Base-by-base conservation (phyloP, 2,797 vertebrate genomes). In the Xenops minutus region DNA sequence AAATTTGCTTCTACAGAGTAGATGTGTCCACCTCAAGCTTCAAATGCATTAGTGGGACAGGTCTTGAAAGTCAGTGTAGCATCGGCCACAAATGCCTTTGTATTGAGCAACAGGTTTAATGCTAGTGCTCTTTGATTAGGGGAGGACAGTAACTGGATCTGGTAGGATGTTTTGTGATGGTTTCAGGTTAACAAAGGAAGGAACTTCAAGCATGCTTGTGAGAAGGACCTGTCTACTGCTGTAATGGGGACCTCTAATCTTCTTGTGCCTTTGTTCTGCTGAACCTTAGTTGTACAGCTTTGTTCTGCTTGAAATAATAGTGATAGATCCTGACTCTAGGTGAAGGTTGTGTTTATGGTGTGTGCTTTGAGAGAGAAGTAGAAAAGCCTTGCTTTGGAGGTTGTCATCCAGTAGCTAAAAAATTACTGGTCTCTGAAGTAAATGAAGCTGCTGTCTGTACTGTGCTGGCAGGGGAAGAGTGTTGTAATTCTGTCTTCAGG, bases 51-150 rank as follows among this genome's bases (percentile, higher is more conserved):
- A 34, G 49, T 68, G 54, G 14, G 26, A 37, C 36, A 44, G 17
- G 7, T 49, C 9, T 58, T 27, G 14, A 67, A 54, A 54, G 13
- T 63, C 32, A 10, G 8, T 4, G 3, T 8, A 69, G 24, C 8
- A 9, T 69, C 41, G 66, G 32, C 22, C 24, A 41, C 27, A 56
- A 19, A 9, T 9, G 2, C 15, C 3, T 58, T 5, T 49, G 10
- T 79, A 52, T 12, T 39, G 18, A 66, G 34, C 6, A 18, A 9
- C 1, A 0, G 2, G 3, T 43, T 43, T 52, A 48, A 30, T 4
- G 6, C 27, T 12, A 51, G 12, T 56, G 16, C 43, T 15, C 36
- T 58, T 62, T 49, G 52, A 46, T 21, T 63, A 18, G 30, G 11
- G 14, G 7, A 54, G 20, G 17, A 41, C n/a, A 30, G 20, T 12